A percentile compares a stretch with the other conserved stretches of the same genome.
Conservation (phyloP, 1,140 invertebrate genomes). For the Pteromalus puparum region DNA sequence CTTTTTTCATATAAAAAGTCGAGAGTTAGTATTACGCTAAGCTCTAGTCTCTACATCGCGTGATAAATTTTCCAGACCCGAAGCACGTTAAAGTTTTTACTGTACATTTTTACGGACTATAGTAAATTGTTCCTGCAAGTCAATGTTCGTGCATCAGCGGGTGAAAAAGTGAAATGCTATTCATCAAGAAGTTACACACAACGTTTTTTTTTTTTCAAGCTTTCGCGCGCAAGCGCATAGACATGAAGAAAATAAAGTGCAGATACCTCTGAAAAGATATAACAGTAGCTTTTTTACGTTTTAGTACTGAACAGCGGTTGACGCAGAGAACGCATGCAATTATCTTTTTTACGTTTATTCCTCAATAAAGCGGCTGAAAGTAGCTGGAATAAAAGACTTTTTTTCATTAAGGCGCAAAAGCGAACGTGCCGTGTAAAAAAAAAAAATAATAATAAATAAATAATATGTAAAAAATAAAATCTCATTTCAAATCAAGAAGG, state of each 20-base stretch:
- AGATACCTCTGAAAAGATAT: background rate
- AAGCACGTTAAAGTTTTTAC: conserved; percentile 3
- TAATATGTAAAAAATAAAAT: too few relatives aligned
- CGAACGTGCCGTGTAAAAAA: too few relatives aligned
- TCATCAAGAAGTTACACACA: background rate
- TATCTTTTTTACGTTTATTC: background rate
- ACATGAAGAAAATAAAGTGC: background rate
- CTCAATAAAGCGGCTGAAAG: too few relatives aligned
- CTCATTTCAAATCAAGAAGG: background rate
- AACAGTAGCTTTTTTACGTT: background rate
- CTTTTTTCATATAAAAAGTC: conserved; percentile 21
- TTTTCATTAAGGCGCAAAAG: too few relatives aligned
- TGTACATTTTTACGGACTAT: conserved; percentile 14
- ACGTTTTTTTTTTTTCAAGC: background rate
- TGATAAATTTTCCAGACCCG: conserved; percentile 12
- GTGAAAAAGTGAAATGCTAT: conserved; percentile 24
- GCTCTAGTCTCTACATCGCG: conserved; percentile 12
- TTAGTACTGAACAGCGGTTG: background rate
- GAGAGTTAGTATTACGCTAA: background rate
- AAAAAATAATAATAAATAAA: too few relatives aligned
- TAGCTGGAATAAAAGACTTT: too few relatives aligned
- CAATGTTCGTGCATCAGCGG: background rate
- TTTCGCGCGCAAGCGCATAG: background rate
- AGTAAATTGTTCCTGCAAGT: background rate
- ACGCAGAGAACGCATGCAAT: background rate